Evolutionary conservation across 2,113 vertebrate genomes (phyloP).

Genomic region (Oostethus manadensis): DNA sequence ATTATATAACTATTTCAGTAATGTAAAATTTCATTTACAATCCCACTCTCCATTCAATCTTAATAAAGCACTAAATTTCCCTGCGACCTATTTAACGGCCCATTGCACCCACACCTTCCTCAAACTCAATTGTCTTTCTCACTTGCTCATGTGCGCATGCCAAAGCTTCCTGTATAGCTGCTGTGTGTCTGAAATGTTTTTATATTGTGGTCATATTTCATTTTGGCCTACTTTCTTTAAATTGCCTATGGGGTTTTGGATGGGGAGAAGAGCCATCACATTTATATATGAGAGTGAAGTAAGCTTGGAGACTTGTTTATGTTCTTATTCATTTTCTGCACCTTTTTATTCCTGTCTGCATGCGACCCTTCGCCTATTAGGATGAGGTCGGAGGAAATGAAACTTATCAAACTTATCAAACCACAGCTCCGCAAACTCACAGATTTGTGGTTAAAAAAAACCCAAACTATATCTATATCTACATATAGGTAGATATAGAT

Average conservation of each 20-base stretch:
- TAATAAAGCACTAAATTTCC: constrained; percentile 58
- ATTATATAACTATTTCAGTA: constrained; percentile 40
- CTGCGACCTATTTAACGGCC: constrained; percentile 54
- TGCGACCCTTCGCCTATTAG: constrained; percentile 17
- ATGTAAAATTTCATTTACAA: constrained; percentile 54
- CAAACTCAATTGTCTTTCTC: constrained; percentile 39
- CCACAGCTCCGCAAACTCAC: neutral
- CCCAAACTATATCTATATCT: no score
- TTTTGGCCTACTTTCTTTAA: constrained; percentile 75
- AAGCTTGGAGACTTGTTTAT: constrained; percentile 59
- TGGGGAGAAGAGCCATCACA: constrained; percentile 66
- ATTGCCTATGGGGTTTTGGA: constrained; percentile 74
- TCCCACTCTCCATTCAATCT: constrained; percentile 54
- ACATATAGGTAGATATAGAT: no score
- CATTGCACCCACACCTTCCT: constrained; percentile 35
- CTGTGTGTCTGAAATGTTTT: constrained; percentile 70
- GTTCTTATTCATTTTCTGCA: constrained; percentile 55
- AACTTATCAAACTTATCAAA: neutral
- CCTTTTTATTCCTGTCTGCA: constrained; percentile 18
- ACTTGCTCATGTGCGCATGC: constrained; percentile 30
- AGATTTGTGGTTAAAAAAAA: no score
- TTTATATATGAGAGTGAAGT: constrained; percentile 71
- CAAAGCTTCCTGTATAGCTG: constrained; percentile 57
- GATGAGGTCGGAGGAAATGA: no score
- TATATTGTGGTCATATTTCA: constrained; percentile 79